These are phyloP conservation scores for Megalurothrips usitatus DNA, from an alignment of 2,888 invertebrate genomes.

Conservation along the genomic window DNA sequence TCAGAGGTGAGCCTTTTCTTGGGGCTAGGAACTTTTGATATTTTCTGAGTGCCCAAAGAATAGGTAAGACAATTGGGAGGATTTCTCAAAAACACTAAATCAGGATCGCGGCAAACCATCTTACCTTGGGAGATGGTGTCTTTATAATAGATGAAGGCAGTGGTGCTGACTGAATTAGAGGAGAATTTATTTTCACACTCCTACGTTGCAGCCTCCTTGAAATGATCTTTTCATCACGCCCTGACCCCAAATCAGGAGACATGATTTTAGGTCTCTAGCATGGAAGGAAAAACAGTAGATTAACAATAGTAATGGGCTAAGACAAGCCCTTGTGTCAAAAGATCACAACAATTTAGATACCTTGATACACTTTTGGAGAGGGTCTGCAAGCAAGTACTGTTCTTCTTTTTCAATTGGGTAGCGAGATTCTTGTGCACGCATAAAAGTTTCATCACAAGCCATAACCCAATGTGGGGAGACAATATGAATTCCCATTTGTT, in stretches of 20 bases:
- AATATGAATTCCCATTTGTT: neutral
- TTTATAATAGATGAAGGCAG: neutral
- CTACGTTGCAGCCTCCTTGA: neutral
- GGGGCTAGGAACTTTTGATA: neutral
- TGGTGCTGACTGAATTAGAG: neutral
- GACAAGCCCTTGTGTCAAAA: too few species aligned
- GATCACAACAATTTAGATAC: neutral
- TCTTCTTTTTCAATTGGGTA: neutral
- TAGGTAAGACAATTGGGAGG: too few species aligned
- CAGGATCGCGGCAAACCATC: neutral
- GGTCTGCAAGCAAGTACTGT: neutral
- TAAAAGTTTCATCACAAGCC: conserved; percentile 23
- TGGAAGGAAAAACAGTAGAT: neutral
- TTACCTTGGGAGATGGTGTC: neutral
- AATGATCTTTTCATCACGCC: neutral
- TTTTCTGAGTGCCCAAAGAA: neutral
- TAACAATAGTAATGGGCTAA: neutral
- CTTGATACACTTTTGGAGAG: neutral
- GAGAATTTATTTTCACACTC: neutral
- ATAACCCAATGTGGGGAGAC: conserved; percentile 1
- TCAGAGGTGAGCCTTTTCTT: neutral
- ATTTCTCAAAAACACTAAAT: too few species aligned
- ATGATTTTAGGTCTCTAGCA: conserved; percentile 7
- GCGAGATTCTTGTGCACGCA: neutral
- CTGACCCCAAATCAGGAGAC: neutral